Evolutionary conservation across 1,140 invertebrate species (phyloP), one percentile per base, ranked within the genome.

Genomic region (Neoseiulus cucumeris): DNA sequence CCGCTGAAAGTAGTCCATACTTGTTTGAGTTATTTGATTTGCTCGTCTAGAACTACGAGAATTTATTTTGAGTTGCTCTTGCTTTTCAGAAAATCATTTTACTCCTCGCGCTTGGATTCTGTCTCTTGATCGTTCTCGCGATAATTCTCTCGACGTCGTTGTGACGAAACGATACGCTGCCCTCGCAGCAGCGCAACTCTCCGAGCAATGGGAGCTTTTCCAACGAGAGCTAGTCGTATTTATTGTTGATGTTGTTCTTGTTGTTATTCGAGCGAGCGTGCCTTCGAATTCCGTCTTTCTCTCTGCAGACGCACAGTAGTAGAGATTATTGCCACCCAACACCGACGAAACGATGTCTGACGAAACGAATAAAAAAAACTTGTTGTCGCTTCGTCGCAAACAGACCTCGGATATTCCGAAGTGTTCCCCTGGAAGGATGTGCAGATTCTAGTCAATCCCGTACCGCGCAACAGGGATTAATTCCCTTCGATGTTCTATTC

Each of bases 21-120:
- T n/a, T n/a, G n/a, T n/a, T n/a, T n/a, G n/a, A n/a, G n/a, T n/a
- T n/a, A n/a, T n/a, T n/a, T n/a, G n/a, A n/a, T n/a, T n/a, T n/a
- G n/a, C n/a, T n/a, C n/a, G n/a, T n/a, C n/a, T n/a, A n/a, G n/a
- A n/a, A n/a, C n/a, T n/a, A n/a, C n/a, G n/a, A n/a, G n/a, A n/a
- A 4, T 39, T 39, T 39, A 39, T 39, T 39, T 39, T 4, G 33
- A 39, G 51, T 25, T 25, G 25, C 14, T n/a, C 9, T 25, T 47
- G 25, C 22, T n/a, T 65, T 42, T 44, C 64, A 45, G 64, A 65
- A 65, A 41, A 33, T 44, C 20, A 65, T 65, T 45, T 65, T 65
- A 14, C 64, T 45, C 22, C 22, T 41, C 22, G 39, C 14, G 22
- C 41, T 65, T 14, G 33, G 33, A 22, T 33, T 65, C 33, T 65